Evolutionary conservation across 2,888 invertebrate genomes (phyloP).

Genomic region (Elmis aenea): DNA sequence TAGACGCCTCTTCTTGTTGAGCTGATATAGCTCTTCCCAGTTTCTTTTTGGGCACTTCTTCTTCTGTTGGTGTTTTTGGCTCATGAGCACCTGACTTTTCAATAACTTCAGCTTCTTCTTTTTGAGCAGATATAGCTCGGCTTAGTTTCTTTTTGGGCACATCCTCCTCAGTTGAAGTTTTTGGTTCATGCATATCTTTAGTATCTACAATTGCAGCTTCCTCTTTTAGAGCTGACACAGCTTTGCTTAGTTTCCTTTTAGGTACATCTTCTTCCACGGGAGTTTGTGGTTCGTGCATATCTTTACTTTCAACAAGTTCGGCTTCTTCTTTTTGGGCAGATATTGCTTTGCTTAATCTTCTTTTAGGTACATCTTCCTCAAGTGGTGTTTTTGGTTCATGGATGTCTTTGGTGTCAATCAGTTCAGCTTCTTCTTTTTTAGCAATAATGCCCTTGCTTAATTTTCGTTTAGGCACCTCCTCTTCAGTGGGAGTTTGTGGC

Average conservation of each 20-base stretch:
- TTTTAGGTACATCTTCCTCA: slow-evolving; percentile 20
- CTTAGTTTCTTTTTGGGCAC: slow-evolving; percentile 19
- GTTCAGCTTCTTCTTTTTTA: slow-evolving; percentile 25
- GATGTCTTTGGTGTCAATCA: slow-evolving; percentile 6
- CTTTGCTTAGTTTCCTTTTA: slow-evolving; percentile 7
- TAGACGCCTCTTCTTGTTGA: slow-evolving; percentile 17
- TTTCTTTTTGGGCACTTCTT: slow-evolving; percentile 10
- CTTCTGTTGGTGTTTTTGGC: slow-evolving; percentile 11
- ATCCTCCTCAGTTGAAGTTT: slow-evolving; percentile 25
- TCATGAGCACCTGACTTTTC: slow-evolving; percentile 19
- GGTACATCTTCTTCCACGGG: slow-evolving; percentile 17
- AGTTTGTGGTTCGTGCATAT: slow-evolving; percentile 17
- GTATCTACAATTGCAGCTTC: slow-evolving; percentile 24
- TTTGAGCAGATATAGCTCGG: slow-evolving; percentile 24
- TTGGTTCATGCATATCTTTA: slow-evolving; percentile 24
- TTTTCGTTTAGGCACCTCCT: slow-evolving; percentile 8
- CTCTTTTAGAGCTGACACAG: slow-evolving; percentile 20
- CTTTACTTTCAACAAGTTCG: slow-evolving; percentile 25
- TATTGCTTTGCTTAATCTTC: slow-evolving; percentile 6
- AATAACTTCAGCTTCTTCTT: slow-evolving; percentile 27
- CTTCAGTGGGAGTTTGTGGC: slow-evolving; percentile 10
- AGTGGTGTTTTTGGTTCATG: slow-evolving; percentile 30
- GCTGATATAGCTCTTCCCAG: slow-evolving; percentile 5
- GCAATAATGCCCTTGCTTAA: slow-evolving; percentile 1
- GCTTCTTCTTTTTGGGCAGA: slow-evolving; percentile 17